phyloP scores from a whole-genome alignment of 2,113 vertebrate genomes.

The Tapirus terrestris region DNA sequence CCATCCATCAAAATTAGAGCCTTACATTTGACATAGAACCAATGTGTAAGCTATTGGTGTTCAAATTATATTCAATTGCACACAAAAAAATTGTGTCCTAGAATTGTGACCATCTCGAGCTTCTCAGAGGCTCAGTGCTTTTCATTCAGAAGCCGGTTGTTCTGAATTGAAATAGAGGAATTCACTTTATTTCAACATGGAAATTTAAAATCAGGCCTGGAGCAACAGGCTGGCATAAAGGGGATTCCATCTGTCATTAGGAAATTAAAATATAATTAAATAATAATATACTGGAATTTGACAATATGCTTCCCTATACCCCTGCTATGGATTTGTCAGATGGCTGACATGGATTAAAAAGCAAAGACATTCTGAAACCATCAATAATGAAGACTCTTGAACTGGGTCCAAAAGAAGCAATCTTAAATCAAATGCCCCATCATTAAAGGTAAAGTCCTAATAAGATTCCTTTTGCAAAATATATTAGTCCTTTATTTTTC shows the following conservation, averaged over 20 bases:
- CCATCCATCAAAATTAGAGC: neutral
- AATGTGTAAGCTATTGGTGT: neutral
- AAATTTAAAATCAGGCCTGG: constrained; percentile 14
- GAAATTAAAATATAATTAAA: constrained; percentile 72
- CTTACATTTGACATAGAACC: neutral
- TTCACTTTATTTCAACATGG: constrained; percentile 44
- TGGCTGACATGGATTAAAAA: constrained; percentile 34
- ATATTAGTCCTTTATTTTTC: neutral
- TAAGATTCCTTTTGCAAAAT: neutral
- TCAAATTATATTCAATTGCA: neutral
- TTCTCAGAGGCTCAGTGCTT: neutral
- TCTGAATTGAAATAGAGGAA: neutral
- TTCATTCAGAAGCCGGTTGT: neutral
- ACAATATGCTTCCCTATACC: constrained; percentile 35
- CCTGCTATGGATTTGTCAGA: constrained; percentile 41
- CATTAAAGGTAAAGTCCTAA: neutral
- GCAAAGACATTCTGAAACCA: constrained; percentile 22
- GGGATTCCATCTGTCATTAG: constrained; percentile 60
- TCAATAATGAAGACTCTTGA: constrained; percentile 43
- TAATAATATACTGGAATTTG: constrained; percentile 61
- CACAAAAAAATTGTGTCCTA: neutral
- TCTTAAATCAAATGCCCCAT: neutral
- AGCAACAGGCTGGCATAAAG: constrained; percentile 45
- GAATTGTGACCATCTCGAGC: neutral
- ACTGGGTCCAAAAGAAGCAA: constrained; percentile 14